Evolutionary conservation across 1,140 invertebrate species (phyloP).

Genomic region (Ceratoteleas bidentatus): DNA sequence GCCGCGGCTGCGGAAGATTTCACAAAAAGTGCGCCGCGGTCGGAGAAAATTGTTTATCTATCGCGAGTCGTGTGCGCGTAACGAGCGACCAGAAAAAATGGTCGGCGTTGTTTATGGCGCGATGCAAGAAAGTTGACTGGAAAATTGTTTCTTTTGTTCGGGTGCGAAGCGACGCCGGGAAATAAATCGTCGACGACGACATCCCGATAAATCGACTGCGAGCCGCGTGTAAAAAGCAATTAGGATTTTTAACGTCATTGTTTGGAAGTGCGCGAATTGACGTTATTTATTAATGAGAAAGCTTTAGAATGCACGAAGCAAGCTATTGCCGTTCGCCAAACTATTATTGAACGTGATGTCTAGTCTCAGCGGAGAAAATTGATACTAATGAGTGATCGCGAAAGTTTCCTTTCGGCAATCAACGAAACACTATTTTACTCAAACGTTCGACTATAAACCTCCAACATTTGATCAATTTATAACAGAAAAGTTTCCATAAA

Average conservation of each 20-base stretch:
- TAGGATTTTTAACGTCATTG: slow-evolving; percentile 31
- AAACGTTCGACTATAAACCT: no score
- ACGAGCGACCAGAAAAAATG: background rate
- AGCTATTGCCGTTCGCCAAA: slow-evolving; percentile 22
- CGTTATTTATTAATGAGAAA: slow-evolving; percentile 59
- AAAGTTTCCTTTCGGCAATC: slow-evolving; percentile 15
- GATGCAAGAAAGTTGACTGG: slow-evolving; percentile 4
- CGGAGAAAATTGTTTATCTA: slow-evolving; percentile 9
- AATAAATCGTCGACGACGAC: slow-evolving; percentile 20
- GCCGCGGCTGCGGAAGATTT: slow-evolving; percentile 22
- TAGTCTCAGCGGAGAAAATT: slow-evolving; percentile 43
- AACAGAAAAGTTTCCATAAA: background rate
- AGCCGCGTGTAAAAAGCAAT: slow-evolving; percentile 17
- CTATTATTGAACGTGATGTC: slow-evolving; percentile 40
- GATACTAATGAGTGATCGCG: slow-evolving; percentile 29
- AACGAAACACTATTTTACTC: slow-evolving; percentile 8
- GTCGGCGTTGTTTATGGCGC: background rate
- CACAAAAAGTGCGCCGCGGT: background rate
- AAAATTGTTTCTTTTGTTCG: slow-evolving; percentile 27
- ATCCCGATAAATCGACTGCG: slow-evolving; percentile 25
- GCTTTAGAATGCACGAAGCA: slow-evolving; percentile 21
- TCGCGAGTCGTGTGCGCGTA: slow-evolving; percentile 8
- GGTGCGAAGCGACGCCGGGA: slow-evolving; percentile 12
- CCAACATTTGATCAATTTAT: background rate
- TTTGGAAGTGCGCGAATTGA: slow-evolving; percentile 7